Evolutionary conservation across 1,140 invertebrate genomes (phyloP).

Genomic region (Microplitis demolitor): DNA sequence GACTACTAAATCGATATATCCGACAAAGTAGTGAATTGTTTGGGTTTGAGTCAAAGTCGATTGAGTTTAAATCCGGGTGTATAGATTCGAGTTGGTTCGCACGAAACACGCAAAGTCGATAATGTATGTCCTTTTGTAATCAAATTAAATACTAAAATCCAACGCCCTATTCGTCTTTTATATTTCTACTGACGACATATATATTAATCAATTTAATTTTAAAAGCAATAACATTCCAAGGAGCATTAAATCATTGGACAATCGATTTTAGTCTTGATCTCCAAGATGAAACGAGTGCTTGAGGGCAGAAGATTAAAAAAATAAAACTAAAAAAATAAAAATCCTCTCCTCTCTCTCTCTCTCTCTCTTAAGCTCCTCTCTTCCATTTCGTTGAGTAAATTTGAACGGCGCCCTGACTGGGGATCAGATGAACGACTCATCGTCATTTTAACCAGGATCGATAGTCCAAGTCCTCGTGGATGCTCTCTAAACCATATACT

Average conservation of each 20-base stretch:
- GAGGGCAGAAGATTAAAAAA: slow-evolving; percentile 6
- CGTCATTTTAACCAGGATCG: background rate
- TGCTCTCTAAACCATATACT: no score
- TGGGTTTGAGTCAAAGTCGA: background rate
- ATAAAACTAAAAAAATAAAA: background rate
- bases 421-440: slow-evolving; percentile 13
- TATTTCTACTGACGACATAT: background rate
- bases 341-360: background rate
- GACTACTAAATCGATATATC: background rate
- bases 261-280: slow-evolving; percentile 9
- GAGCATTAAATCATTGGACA: background rate
- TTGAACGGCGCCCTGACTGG: slow-evolving; percentile 5
- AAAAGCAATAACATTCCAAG: background rate
- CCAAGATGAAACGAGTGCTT: slow-evolving; percentile 9
- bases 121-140: slow-evolving; percentile 8
- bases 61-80: slow-evolving; percentile 7
- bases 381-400: slow-evolving; percentile 19
- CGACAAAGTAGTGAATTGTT: slow-evolving; percentile 9
- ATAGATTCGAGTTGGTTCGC: background rate
- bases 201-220: no score
- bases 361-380: background rate
- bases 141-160: background rate
- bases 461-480: background rate
- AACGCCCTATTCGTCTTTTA: background rate
- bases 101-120: slow-evolving; percentile 8